Conservation (phyloP, 2,113 vertebrate genomes). For the Chaenocephalus aceratus region DNA sequence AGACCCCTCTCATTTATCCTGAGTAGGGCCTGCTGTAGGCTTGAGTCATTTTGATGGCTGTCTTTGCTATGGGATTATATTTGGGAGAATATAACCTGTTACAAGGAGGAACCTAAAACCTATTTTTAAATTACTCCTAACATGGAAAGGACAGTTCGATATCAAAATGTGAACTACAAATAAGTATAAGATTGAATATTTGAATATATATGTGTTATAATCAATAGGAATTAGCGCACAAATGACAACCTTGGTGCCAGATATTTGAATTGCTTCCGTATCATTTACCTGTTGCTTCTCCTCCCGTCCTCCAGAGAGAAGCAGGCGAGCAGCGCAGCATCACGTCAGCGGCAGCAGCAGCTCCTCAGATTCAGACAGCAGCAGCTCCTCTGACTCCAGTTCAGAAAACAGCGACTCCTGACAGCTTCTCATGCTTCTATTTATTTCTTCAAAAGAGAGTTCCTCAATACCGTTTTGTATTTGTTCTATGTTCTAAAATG, state of each 20-base stretch:
- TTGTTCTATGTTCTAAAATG: background rate
- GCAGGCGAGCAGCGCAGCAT: constrained; percentile 72
- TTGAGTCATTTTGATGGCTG: too few species aligned
- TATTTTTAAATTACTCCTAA: too few species aligned
- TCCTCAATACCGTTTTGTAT: constrained; percentile 38
- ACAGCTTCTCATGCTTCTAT: constrained; percentile 68
- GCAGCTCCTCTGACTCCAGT: constrained; percentile 90
- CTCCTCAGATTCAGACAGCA: constrained; percentile 89
- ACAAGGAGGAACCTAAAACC: too few species aligned
- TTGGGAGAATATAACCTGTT: too few species aligned
- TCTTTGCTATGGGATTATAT: too few species aligned
- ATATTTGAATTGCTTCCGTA: background rate
- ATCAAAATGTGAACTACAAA: too few species aligned
- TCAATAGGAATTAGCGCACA: too few species aligned
- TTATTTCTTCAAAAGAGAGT: constrained; percentile 40
- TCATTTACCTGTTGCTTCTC: background rate
- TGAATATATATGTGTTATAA: background rate
- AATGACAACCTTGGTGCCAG: too few species aligned
- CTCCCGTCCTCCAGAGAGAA: constrained; percentile 49
- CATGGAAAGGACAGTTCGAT: too few species aligned
- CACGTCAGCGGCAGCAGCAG: constrained; percentile 84
- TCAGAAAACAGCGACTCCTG: constrained; percentile 91
- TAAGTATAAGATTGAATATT: too few species aligned
- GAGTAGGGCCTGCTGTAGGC: too few species aligned
- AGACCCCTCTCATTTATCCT: too few species aligned